These are phyloP conservation scores for Alloscopus bannaensis DNA, from an alignment of 2,888 invertebrate species.

Conservation along the genomic window DNA sequence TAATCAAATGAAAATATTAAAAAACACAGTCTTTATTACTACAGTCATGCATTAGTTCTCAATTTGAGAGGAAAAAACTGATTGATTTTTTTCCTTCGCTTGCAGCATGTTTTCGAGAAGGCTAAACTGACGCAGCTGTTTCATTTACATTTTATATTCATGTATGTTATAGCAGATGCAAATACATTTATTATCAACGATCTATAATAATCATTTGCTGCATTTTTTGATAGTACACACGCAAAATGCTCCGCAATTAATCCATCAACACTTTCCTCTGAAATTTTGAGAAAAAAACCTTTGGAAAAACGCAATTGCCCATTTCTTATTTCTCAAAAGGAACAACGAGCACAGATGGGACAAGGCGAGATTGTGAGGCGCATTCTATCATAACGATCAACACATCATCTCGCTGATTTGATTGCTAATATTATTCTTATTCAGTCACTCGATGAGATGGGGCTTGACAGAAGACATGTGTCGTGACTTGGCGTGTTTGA, in stretches of 20 bases:
- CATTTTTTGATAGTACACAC: no score
- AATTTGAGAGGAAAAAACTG: conserved; percentile 11
- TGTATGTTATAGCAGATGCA: no score
- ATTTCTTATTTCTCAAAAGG: no score
- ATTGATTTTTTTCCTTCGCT: conserved; percentile 32
- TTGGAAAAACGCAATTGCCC: background rate
- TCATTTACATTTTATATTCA: background rate
- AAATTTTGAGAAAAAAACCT: background rate
- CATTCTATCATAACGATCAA: background rate
- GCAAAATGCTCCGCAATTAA: no score
- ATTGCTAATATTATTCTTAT: conserved; percentile 24
- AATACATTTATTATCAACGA: no score
- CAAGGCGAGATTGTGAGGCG: background rate
- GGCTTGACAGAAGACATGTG: conserved; percentile 21
- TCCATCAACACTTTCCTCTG: conserved; percentile 35
- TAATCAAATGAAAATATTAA: background rate
- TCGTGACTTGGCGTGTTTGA: conserved; percentile 16
- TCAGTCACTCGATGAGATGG: background rate
- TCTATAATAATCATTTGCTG: no score
- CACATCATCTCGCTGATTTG: background rate
- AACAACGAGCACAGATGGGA: background rate
- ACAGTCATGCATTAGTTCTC: no score
- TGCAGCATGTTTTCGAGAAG: background rate
- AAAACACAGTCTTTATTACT: background rate
- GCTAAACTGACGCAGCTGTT: conserved; percentile 1